Evolutionary conservation across 1,140 invertebrate genomes (phyloP).

Genomic region (Calosoma granatense): DNA sequence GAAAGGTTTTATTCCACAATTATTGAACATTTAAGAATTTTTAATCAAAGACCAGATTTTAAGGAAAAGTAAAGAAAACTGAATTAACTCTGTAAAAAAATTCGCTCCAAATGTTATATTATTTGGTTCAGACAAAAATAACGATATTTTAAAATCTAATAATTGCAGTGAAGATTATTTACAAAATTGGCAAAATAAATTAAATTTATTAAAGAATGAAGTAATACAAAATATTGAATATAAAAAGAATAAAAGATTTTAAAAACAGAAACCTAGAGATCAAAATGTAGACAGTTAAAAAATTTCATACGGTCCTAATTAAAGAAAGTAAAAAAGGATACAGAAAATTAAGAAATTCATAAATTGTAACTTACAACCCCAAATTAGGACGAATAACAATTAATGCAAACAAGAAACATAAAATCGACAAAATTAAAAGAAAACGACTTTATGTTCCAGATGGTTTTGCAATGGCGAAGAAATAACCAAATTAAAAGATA

Average conservation of each 20-base stretch:
- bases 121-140: not conserved
- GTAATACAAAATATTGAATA: not conserved
- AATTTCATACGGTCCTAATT: not conserved
- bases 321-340: not conserved
- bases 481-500: not conserved
- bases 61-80: not conserved
- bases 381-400: not conserved
- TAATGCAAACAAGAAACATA: not conserved
- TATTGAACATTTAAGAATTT: conserved; percentile 14
- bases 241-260: not conserved
- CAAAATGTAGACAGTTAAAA: not conserved
- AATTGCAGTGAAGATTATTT: not conserved
- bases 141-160: not conserved
- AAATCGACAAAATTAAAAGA: not conserved
- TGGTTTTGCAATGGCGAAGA: not conserved
- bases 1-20: conserved; percentile 17
- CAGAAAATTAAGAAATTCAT: not conserved
- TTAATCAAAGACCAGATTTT: not conserved
- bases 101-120: not conserved
- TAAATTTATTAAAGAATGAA: not conserved
- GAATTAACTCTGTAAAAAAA: not conserved
- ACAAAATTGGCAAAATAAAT: not conserved
- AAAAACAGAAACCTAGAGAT: not conserved
- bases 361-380: not conserved
- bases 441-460: not conserved